Evolutionary conservation across 1,140 invertebrate genomes (phyloP).

Genomic region (Pseudomyrmex flavicornis): DNA sequence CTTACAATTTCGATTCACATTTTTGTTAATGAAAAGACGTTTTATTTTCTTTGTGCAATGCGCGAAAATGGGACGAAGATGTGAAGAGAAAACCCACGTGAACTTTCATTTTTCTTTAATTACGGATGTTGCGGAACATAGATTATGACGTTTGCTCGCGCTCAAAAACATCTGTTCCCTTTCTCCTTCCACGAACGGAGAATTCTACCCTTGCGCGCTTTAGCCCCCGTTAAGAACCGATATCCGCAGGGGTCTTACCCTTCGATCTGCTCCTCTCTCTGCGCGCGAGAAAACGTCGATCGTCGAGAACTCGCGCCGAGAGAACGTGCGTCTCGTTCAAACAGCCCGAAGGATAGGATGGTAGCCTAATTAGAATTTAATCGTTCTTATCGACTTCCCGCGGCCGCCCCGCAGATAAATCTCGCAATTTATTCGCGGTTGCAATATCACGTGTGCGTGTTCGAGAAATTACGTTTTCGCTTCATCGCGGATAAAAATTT

Average conservation of each 20-base stretch:
- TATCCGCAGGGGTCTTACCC: conserved; percentile 78
- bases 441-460: neutral
- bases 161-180: conserved; percentile 85
- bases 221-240: conserved; percentile 74
- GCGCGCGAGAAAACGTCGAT: conserved; percentile 70
- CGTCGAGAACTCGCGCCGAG: conserved; percentile 49
- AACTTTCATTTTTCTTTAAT: conserved; percentile 83
- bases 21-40: no score
- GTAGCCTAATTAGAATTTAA: conserved; percentile 80
- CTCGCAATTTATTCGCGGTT: neutral
- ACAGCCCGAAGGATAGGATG: conserved; percentile 78
- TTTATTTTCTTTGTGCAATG: no score
- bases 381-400: conserved; percentile 36
- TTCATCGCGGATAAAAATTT: neutral
- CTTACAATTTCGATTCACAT: no score
- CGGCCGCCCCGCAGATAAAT: neutral
- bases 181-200: conserved; percentile 71
- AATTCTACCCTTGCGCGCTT: conserved; percentile 75
- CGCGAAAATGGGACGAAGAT: neutral
- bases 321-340: conserved; percentile 71
- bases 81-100: conserved; percentile 29
- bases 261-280: conserved; percentile 74
- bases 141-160: conserved; percentile 84
- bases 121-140: conserved; percentile 84
- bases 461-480: neutral